These are phyloP conservation scores for Ammodytes dubius DNA, from an alignment of 2,113 vertebrate genomes.

Conservation along the genomic window DNA sequence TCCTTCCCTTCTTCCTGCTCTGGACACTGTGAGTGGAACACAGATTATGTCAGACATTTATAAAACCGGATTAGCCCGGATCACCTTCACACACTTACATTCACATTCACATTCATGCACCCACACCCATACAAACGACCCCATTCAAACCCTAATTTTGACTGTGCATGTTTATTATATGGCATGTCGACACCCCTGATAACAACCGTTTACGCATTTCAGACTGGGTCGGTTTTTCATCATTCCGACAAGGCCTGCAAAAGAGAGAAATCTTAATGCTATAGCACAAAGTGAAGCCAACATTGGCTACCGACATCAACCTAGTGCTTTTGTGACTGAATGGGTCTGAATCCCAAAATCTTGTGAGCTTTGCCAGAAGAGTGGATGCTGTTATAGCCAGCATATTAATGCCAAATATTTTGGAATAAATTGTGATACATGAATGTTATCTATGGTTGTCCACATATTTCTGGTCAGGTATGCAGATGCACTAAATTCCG, in stretches of 20 bases:
- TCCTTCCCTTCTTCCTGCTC: constrained; percentile 42
- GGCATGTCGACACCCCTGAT: not conserved
- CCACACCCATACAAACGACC: constrained; percentile 36
- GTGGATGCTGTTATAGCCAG: not conserved
- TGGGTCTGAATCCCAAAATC: constrained; percentile 11
- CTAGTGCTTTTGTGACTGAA: not conserved
- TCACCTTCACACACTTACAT: constrained; percentile 72
- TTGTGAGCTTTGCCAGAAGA: constrained; percentile 4
- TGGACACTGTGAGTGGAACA: constrained; percentile 69
- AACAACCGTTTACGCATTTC: not conserved
- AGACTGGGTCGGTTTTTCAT: not conserved
- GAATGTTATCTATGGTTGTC: not conserved
- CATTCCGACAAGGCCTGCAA: not conserved
- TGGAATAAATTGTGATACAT: constrained; percentile 1
- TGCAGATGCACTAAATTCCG: constrained; percentile 15
- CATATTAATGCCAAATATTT: not conserved
- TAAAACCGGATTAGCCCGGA: constrained; percentile 81
- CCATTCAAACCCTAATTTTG: constrained; percentile 29
- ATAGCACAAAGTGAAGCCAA: not conserved
- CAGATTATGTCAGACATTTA: constrained; percentile 82
- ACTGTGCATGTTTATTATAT: constrained; percentile 8
- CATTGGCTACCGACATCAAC: not conserved
- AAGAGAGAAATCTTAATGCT: not conserved
- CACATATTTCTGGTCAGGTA: not conserved
- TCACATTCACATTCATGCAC: constrained; percentile 1